Base-by-base conservation (phyloP, 2,113 vertebrate genomes). In the Nothobranchius kuhntae region DNA sequence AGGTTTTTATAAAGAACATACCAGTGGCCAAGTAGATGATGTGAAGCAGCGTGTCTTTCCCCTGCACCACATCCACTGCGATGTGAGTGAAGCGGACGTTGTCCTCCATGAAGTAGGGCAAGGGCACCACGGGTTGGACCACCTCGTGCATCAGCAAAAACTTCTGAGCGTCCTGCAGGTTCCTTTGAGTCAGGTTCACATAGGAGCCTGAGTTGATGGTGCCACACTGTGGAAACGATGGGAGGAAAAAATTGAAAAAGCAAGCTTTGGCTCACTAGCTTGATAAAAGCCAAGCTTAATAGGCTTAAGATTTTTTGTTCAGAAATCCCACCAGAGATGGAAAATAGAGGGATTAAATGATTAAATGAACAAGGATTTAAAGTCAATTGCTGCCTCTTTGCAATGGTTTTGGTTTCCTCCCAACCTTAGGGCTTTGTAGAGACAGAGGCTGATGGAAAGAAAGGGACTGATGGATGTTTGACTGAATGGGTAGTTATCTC, bases 71-170 rank as follows among this genome's bases (percentile, higher is more conserved):
- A 46, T 99, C 97, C 67, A 99, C 97, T 0, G 92, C 96, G 62
- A 98, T 91, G 6, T 98, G 96, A 53, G 94, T 95, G 86, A 98
- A 98, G 68, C 97, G 95, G 46, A 95, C 95, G n/a, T 93, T 95
- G 87, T 98, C 97, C 87, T 99, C 96, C 95, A 96, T 96, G 90
- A 98, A 99, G 82, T 95, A 93, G 0, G 97, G 97, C 78, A 95
- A 86, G 0, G 95, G 87, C 63, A 90, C 91, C 71, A 98, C 92
- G 0, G 97, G 97, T 75, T 98, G 97, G 48, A 98, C 90, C 9
- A 98, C 97, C 59, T 98, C 96, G 0, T 98, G 95, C 96, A 98
- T 99, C 80, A 99, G 91, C 74, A 99, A 91, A 88, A 98, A 98
- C 87, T 95, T 98, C 86, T 99, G 97, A 36, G 97, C 97, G 4